Evolutionary conservation across 2,113 vertebrate species (phyloP).

Genomic region (Scomber colias): DNA sequence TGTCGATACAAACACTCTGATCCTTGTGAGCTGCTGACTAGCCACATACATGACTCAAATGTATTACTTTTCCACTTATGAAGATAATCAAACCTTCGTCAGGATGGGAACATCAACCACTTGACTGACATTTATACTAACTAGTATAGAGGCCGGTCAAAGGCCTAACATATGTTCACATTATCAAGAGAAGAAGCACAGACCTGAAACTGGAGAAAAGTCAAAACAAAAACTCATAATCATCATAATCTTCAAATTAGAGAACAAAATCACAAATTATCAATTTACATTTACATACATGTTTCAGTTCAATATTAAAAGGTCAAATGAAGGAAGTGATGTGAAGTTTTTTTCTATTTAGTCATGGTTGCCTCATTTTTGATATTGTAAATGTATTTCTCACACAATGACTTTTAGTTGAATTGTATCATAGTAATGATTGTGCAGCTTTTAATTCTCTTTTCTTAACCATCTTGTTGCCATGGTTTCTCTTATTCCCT

Average conservation of each 20-base stretch:
- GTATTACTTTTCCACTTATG: too few relatives aligned
- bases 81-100: too few relatives aligned
- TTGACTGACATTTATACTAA: too few relatives aligned
- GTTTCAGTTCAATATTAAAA: neutral
- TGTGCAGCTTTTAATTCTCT: neutral
- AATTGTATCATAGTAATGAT: neutral
- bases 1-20: neutral
- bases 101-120: too few relatives aligned
- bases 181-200: neutral
- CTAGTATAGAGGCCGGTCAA: neutral
- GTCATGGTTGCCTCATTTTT: neutral
- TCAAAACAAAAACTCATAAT: neutral
- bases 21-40: neutral
- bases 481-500: too few relatives aligned
- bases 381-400: neutral
- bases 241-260: neutral
- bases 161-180: neutral
- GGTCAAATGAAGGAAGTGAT: neutral
- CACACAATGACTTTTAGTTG: neutral
- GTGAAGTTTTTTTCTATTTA: neutral
- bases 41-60: neutral
- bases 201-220: neutral
- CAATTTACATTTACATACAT: too few relatives aligned
- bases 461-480: too few relatives aligned
- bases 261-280: too few relatives aligned